Percentiles rank a stretch among this genome's conserved stretches.
These are phyloP conservation scores for Dryococelus australis DNA, from an alignment of 2,888 invertebrate species.

Conservation along the genomic window DNA sequence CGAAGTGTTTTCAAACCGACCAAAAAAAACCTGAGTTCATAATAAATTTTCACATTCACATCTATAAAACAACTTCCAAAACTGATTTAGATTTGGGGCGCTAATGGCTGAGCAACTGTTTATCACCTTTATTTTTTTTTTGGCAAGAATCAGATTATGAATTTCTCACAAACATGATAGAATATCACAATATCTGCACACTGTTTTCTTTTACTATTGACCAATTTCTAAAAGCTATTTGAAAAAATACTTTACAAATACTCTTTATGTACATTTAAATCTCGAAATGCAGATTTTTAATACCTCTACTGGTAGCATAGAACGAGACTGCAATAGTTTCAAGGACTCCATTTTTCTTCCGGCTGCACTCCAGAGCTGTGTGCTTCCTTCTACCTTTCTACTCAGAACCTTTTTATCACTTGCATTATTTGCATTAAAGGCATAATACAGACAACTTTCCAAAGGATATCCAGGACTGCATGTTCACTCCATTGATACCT, in stretches of 20 bases:
- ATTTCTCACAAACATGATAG: background rate
- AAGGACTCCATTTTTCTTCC: background rate
- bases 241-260: slow-evolving; percentile 11
- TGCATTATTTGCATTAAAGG: slow-evolving; percentile 6
- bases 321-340: background rate
- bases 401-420: background rate
- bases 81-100: background rate
- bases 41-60: background rate
- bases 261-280: background rate
- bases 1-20: background rate
- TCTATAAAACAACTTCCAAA: background rate
- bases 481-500: background rate
- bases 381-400: background rate
- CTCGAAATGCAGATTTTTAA: slow-evolving; percentile 1
- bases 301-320: slow-evolving; percentile 5
- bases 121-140: background rate
- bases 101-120: background rate
- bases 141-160: background rate
- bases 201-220: background rate
- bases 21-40: background rate
- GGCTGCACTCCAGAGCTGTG: background rate
- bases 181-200: background rate
- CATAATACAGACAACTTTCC: background rate
- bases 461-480: background rate
- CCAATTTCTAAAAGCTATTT: background rate